These are phyloP conservation scores for Sabatieria punctata DNA, from an alignment of 2,888 invertebrate genomes.

Conservation along the genomic window DNA sequence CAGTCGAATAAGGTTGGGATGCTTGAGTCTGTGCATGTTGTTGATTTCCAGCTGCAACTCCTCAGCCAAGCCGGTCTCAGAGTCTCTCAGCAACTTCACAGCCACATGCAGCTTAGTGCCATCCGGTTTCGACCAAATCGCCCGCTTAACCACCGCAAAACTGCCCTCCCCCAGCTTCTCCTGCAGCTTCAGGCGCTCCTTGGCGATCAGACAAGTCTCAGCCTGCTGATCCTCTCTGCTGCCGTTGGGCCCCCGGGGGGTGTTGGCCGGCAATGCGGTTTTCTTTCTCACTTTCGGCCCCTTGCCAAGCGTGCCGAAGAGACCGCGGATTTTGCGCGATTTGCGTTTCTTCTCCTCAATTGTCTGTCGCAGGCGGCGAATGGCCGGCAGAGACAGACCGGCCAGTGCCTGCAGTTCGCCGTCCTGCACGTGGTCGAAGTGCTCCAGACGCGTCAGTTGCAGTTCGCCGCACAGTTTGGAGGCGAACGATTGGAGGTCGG, in stretches of 20 bases:
- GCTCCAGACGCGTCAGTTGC: constrained; percentile 70
- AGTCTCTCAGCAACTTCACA: constrained; percentile 86
- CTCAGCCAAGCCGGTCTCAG: constrained; percentile 75
- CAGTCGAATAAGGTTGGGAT: constrained; percentile 66
- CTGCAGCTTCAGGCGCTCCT: constrained; percentile 32
- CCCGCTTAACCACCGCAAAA: constrained; percentile 79
- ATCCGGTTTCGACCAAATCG: constrained; percentile 58
- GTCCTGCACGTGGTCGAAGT: constrained; percentile 89
- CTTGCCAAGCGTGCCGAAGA: no score
- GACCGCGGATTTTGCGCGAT: no score
- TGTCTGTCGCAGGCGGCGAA: constrained; percentile 69
- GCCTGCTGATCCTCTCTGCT: no score
- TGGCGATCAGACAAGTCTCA: background rate
- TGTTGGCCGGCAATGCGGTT: no score
- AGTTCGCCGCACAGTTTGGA: constrained; percentile 19
- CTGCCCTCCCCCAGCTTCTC: constrained; percentile 83
- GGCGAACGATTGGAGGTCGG: constrained; percentile 17
- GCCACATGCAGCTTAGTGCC: constrained; percentile 48
- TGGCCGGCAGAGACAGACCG: constrained; percentile 75
- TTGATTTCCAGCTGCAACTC: constrained; percentile 96
- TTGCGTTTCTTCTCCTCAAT: constrained; percentile 59
- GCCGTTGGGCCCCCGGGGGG: no score
- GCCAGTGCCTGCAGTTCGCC: constrained; percentile 38
- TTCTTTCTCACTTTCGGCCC: no score
- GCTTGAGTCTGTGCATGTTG: constrained; percentile 84